Base-by-base conservation (phyloP, 2,113 vertebrate species). In the Mesocricetus auratus region DNA sequence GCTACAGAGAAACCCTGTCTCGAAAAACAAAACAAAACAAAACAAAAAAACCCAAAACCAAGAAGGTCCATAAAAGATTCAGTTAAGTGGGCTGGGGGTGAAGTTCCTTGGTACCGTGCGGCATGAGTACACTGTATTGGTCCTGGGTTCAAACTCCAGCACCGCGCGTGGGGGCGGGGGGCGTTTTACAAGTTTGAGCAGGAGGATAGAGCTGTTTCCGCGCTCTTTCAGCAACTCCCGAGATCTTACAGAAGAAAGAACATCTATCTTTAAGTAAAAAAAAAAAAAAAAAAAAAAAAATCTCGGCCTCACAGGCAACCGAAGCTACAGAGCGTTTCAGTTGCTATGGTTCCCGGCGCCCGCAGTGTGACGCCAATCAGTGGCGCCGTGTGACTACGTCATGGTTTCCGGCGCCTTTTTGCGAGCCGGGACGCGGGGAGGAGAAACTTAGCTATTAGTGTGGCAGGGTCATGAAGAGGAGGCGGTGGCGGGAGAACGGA, bases 401-500 rank as follows among this genome's bases (percentile, higher is more conserved):
- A 0, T 24, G n/a, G 45, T 8, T 85, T 68, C 92, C 93, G 60
- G 89, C 92, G 91, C 86, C 53, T 42, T 74, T 78, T 68, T 22
- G 82, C 45, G 73, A 87, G 89, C 78, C 75, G 77, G 92, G 95
- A 29, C 68, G 73, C 73, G 8, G 82, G 78, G 88, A 75, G 50
- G 62, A 75, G 77, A 88, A 95, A 91, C 26, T 95, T 86, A 77
- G 86, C 91, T 86, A 0, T 78, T 53, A 24, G 64, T 78, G 97
- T 82, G 74, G 95, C 81, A 89, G 97, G 97, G 97, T 96, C 97
- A 98, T 98, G 97, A 97, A 87, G 97, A 98, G 96, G 95, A 96
- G 97, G 97, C 95, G 97, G 96, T 83, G 97, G 96, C 71, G 90
- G 97, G 92, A 93, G 88, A 56, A 56, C 31, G 93, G 92, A 21